Evolutionary conservation across 2,888 invertebrate species (phyloP), one percentile per base, ranked within the genome.

Genomic region (Xanthorhoe spadicearia): DNA sequence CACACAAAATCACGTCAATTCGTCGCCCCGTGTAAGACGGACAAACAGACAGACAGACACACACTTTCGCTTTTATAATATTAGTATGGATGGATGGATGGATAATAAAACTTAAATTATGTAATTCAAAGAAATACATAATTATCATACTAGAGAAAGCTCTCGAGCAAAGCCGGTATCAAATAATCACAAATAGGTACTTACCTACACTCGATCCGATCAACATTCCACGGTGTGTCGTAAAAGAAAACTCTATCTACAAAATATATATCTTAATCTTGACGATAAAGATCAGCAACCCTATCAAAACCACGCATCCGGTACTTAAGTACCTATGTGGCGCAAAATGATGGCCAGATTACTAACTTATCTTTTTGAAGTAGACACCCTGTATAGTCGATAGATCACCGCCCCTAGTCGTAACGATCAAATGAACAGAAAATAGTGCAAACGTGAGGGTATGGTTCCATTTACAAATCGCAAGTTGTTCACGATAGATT

Each of bases 371-470:
- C 38, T 43, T 43, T 8, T 43, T 43, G 38, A 43, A 43, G 48
- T 48, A 17, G 48, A 53, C 49, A 61, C 18, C n/a, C 51, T 17
- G 38, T 38, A 19, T 38, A 59, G 19, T 18, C 17, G n/a, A 59
- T 59, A 50, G 49, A 64, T 64, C 53, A 64, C 50, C 38, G 62
- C n/a, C 43, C 51, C 49, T 18, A 32, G 28, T 53, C 61, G 53
- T 63, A 57, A 52, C 57, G 63, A 58, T 58, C 58, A 48, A 57
- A 63, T 56, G 28, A 52, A 52, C 57, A 48, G 53, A 58, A 64
- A 53, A 64, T 54, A 54, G 64, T 54, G 35, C 23, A 38, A 57
- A 10, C 17, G 13, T 46, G 49, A 49, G 48, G 18, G 49, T 13
- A 35, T 18, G 13, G 32, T 49, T 49, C 32, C 7, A 18, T 23